Conservation (phyloP, 1,140 invertebrate species). For the Pseudomyrmex pallidus region DNA sequence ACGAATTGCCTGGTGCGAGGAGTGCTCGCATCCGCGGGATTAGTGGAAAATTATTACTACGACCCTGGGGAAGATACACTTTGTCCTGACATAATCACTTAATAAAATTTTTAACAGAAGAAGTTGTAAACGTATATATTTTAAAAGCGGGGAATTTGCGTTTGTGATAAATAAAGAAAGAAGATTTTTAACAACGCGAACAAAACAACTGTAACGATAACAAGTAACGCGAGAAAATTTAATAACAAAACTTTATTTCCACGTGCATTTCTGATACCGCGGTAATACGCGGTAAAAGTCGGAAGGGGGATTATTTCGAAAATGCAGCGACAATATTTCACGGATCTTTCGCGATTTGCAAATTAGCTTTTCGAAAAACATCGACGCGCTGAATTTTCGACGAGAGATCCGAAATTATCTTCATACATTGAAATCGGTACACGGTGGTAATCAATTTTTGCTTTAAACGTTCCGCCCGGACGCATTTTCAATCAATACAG, state of each 20-base stretch:
- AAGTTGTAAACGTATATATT: not conserved
- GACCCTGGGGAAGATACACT: not conserved
- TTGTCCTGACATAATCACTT: not conserved
- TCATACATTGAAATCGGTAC: conserved; percentile 50
- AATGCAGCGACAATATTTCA: not conserved
- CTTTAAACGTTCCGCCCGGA: conserved; percentile 21
- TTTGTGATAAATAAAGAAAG: no score
- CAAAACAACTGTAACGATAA: no score
- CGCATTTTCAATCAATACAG: conserved; percentile 47
- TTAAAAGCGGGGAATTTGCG: no score
- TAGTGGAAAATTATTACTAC: conserved; percentile 47
- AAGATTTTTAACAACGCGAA: no score
- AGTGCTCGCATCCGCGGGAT: conserved; percentile 3
- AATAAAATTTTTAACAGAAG: not conserved
- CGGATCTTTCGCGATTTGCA: conserved; percentile 1
- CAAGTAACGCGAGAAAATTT: no score
- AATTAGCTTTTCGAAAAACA: conserved; percentile 37
- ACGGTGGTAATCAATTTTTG: conserved; percentile 36
- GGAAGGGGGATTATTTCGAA: conserved; percentile 8
- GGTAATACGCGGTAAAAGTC: not conserved
- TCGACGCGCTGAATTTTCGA: conserved; percentile 9
- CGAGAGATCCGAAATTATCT: conserved; percentile 39
- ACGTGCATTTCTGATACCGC: not conserved
- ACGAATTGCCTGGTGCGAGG: conserved; percentile 29
- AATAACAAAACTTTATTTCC: no score